Percentiles rank a stretch among this genome's conserved stretches.
Evolutionary conservation across 1,140 invertebrate genomes (phyloP).

Genomic region (Mamestra configurata): DNA sequence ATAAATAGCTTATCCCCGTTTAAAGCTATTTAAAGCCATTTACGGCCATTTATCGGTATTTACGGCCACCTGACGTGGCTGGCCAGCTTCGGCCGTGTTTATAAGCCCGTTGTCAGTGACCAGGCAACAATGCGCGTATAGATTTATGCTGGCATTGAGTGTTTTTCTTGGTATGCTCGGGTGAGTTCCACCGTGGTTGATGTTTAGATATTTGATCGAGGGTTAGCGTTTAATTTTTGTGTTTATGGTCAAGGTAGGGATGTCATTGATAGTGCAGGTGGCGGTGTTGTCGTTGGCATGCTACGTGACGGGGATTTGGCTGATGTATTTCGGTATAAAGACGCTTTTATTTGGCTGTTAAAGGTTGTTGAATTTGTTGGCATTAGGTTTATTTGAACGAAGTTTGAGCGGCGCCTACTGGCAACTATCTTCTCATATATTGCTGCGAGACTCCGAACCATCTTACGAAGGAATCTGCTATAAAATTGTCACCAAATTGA

Average conservation of each 20-base stretch:
- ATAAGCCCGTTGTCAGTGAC: constrained; percentile 61
- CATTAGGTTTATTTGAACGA: not conserved
- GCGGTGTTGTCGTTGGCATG: not conserved
- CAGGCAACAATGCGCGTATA: constrained; percentile 58
- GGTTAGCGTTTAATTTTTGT: constrained; percentile 14
- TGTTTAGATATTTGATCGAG: not conserved
- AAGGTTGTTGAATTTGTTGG: not conserved
- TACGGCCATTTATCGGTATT: constrained; percentile 60
- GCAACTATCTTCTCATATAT: no score
- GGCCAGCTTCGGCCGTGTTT: constrained; percentile 59
- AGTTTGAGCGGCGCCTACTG: no score
- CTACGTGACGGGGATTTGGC: constrained; percentile 24
- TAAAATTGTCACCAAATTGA: no score
- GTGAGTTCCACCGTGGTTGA: constrained; percentile 10
- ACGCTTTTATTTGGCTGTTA: not conserved
- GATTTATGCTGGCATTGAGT: constrained; percentile 72
- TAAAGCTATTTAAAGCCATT: constrained; percentile 54
- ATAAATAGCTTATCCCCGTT: constrained; percentile 44
- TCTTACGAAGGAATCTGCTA: no score
- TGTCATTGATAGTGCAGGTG: not conserved
- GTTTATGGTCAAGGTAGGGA: constrained; percentile 10
- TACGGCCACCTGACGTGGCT: constrained; percentile 60
- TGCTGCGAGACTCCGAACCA: no score
- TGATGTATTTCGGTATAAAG: not conserved
- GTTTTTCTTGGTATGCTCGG: constrained; percentile 66